phyloP scores from a whole-genome alignment of 1,140 invertebrate species.

The Hetaerina americana region DNA sequence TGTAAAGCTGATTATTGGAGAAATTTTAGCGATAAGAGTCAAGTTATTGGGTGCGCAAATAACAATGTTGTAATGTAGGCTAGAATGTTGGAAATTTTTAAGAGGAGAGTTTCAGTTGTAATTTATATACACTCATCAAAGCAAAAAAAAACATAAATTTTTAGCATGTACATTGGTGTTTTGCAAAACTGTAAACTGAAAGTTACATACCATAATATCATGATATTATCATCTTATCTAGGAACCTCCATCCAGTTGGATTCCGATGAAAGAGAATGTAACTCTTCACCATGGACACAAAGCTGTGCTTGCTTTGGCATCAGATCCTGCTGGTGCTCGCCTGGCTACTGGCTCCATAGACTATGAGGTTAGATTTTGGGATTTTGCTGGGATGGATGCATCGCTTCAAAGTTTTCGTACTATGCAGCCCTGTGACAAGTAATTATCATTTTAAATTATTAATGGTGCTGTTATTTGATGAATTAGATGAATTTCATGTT shows the following conservation, averaged over 20 bases:
- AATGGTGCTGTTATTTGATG: background rate
- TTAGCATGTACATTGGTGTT: too few species aligned
- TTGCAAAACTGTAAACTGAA: too few species aligned
- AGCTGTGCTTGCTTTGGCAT: conserved; percentile 72
- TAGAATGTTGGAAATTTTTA: too few species aligned
- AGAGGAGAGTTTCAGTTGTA: too few species aligned
- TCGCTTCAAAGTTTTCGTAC: conserved; percentile 82
- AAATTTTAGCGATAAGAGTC: too few species aligned
- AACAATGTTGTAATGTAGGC: too few species aligned
- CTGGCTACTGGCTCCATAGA: conserved; percentile 87
- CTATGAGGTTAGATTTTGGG: conserved; percentile 94
- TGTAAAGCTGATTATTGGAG: too few species aligned
- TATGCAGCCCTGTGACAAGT: conserved; percentile 83
- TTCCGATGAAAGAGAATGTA: conserved; percentile 71
- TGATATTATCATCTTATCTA: too few species aligned
- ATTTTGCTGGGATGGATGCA: conserved; percentile 95
- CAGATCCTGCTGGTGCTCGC: conserved; percentile 85
- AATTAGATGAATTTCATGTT: background rate
- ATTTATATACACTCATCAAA: too few species aligned
- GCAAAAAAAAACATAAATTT: too few species aligned
- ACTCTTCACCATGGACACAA: conserved; percentile 72
- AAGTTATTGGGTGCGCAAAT: too few species aligned
- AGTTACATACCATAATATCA: too few species aligned
- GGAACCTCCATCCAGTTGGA: conserved; percentile 19
- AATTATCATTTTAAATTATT: conserved; percentile 10